Conservation (phyloP, 2,113 vertebrate species). For the Stegostoma tigrinum region DNA sequence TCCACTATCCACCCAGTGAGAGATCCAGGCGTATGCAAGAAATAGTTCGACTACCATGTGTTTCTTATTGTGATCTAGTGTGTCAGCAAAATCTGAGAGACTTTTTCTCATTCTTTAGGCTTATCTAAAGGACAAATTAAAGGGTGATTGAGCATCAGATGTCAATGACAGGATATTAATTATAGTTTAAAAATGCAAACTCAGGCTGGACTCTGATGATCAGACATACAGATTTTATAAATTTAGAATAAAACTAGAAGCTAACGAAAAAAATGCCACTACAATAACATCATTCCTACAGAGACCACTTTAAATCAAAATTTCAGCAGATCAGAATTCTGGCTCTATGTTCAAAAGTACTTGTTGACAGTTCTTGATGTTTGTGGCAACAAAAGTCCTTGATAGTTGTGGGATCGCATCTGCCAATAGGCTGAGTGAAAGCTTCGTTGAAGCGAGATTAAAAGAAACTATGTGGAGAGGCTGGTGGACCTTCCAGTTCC, state of each 20-base stretch:
- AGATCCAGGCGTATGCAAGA: not conserved
- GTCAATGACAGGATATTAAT: not conserved
- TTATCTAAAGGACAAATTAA: conserved; percentile 15
- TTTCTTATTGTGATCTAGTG: not conserved
- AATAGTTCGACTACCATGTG: not conserved
- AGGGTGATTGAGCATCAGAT: not conserved
- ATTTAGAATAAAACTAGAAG: not conserved
- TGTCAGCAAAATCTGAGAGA: not conserved
- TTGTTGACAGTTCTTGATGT: not conserved
- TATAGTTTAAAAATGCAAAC: not conserved
- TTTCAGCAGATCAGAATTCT: not conserved
- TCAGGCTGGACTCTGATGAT: not conserved
- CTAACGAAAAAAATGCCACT: not conserved
- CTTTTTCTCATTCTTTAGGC: not conserved
- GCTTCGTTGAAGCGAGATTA: too few relatives aligned
- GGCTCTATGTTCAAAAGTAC: not conserved
- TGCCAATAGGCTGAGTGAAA: not conserved
- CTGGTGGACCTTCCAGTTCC: too few relatives aligned
- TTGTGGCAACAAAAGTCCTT: not conserved
- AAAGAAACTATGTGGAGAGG: too few relatives aligned
- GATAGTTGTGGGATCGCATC: not conserved
- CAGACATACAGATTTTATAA: conserved; percentile 11
- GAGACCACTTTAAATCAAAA: conserved; percentile 13
- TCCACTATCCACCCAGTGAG: not conserved
- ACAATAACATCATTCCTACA: conserved; percentile 7